phyloP scores from a whole-genome alignment of 1,140 invertebrate species.

The Bombus impatiens region DNA sequence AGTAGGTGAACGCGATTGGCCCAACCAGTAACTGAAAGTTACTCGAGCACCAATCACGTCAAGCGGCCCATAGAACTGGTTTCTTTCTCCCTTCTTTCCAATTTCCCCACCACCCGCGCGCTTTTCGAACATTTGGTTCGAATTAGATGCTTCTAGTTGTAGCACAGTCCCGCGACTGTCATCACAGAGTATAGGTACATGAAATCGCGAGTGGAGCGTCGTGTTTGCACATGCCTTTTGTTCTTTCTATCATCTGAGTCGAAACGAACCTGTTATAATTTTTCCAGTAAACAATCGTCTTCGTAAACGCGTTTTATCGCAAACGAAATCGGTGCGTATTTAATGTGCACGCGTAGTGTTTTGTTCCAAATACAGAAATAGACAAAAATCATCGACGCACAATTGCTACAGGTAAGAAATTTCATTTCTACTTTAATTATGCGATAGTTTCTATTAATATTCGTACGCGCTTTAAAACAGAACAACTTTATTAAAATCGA shows the following conservation, averaged over 20 bases:
- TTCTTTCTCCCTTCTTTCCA: background rate
- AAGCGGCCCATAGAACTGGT: background rate
- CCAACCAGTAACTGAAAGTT: background rate
- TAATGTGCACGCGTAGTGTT: constrained; percentile 31
- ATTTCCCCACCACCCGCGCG: constrained; percentile 61
- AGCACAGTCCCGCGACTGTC: constrained; percentile 66
- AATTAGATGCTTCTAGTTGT: constrained; percentile 40
- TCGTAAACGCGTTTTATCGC: background rate
- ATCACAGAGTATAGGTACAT: constrained; percentile 47
- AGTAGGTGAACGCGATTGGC: background rate
- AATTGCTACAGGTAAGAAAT: constrained; percentile 1
- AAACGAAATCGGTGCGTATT: constrained; percentile 5
- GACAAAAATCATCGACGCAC: too few relatives aligned
- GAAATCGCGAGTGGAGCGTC: constrained; percentile 36
- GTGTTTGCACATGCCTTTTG: constrained; percentile 2
- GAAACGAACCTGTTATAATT: constrained; percentile 3
- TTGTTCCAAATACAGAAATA: background rate
- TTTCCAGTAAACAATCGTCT: background rate
- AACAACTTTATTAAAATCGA: too few relatives aligned
- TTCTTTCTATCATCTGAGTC: background rate
- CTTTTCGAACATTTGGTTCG: constrained; percentile 62
- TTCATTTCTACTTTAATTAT: background rate
- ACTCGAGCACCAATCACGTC: background rate
- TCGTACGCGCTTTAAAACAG: too few relatives aligned
- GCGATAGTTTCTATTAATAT: too few relatives aligned